phyloP scores from a whole-genome alignment of 2,113 vertebrate species.

The Orthonyx spaldingii region DNA sequence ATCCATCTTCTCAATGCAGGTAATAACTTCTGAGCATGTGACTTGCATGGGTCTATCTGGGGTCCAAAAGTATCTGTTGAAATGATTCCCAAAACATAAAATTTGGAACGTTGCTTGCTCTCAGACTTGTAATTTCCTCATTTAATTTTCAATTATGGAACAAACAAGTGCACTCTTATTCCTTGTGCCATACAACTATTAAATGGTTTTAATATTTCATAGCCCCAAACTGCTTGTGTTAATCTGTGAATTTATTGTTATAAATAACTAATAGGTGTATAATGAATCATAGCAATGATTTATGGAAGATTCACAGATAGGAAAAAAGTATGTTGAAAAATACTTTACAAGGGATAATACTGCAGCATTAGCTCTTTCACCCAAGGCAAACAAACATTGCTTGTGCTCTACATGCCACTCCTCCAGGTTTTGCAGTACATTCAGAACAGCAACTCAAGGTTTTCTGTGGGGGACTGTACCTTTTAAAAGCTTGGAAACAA shows the following conservation, averaged over 20 bases:
- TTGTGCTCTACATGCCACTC: background rate
- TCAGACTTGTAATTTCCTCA: conserved; percentile 36
- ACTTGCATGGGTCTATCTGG: background rate
- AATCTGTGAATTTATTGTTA: conserved; percentile 43
- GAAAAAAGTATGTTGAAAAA: background rate
- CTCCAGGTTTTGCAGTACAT: background rate
- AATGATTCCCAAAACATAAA: background rate
- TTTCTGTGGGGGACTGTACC: background rate
- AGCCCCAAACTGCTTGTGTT: conserved; percentile 1
- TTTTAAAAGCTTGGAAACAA: background rate
- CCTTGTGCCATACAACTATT: conserved; percentile 1
- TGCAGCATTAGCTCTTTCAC: background rate
- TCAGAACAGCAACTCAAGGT: background rate
- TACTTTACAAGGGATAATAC: background rate
- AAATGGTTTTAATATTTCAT: conserved; percentile 53
- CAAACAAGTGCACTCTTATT: background rate
- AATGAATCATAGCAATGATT: background rate
- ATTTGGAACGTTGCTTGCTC: background rate
- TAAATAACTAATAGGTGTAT: conserved; percentile 53
- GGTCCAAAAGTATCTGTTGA: background rate
- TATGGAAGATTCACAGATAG: background rate
- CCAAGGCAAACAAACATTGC: background rate
- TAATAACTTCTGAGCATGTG: background rate
- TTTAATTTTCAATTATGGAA: conserved; percentile 60
- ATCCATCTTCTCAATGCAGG: background rate